Evolutionary conservation across 2,888 invertebrate genomes (phyloP).

Genomic region (Epinotia nisella): DNA sequence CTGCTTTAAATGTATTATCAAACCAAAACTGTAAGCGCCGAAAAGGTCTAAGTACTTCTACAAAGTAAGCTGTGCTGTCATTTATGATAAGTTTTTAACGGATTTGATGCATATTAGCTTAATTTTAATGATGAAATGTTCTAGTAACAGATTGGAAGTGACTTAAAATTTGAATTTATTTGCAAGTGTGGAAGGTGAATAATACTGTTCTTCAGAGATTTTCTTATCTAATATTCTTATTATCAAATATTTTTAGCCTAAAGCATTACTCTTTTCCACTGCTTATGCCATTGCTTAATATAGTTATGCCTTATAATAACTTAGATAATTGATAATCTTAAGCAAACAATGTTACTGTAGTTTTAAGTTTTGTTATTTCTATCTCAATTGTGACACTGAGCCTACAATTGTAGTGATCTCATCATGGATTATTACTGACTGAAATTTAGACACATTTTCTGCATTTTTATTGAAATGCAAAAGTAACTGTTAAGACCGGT

Average conservation of each 20-base stretch:
- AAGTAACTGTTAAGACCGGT: too few species aligned
- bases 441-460: too few species aligned
- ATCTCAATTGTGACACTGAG: too few species aligned
- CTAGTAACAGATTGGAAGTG: neutral
- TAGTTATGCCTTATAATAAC: neutral
- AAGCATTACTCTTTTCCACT: neutral
- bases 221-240: too few species aligned
- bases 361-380: too few species aligned
- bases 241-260: neutral
- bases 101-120: neutral
- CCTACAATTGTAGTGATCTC: too few species aligned
- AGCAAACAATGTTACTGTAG: too few species aligned
- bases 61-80: neutral
- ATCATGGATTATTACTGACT: too few species aligned
- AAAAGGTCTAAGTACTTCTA: neutral
- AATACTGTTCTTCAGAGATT: too few species aligned
- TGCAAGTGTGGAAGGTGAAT: too few species aligned
- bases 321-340: neutral
- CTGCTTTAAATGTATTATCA: slow-evolving; percentile 5
- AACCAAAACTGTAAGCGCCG: neutral
- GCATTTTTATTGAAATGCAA: too few species aligned
- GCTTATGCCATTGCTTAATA: neutral
- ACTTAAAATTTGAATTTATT: neutral
- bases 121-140: neutral
- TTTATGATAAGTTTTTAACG: neutral